A percentile compares a stretch with the other conserved stretches of the same genome.
Evolutionary conservation across 2,888 invertebrate genomes (phyloP).

Genomic region (Allacma fusca): DNA sequence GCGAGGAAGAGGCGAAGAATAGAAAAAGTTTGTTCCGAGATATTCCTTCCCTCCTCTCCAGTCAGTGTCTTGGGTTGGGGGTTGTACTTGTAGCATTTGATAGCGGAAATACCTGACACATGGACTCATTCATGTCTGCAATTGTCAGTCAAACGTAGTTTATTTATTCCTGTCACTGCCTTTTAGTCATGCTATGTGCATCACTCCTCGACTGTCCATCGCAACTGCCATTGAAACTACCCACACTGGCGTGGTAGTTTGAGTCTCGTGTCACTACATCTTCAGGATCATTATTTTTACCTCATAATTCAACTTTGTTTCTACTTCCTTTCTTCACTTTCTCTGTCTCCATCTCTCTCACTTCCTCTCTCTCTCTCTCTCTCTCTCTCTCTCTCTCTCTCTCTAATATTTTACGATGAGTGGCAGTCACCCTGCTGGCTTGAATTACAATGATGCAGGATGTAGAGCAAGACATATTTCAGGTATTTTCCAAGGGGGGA

Average conservation of each 20-base stretch:
- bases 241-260: no score
- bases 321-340: background rate
- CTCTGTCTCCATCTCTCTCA: no score
- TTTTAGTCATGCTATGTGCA: background rate
- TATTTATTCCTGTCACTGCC: slow-evolving; percentile 7
- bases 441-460: no score
- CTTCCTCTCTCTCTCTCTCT: background rate
- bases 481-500: no score
- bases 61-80: no score
- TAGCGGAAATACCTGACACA: slow-evolving; percentile 3
- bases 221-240: no score
- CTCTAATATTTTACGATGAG: background rate
- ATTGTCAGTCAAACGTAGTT: slow-evolving; percentile 6
- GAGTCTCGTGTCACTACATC: background rate
- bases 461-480: no score
- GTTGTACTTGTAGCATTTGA: background rate
- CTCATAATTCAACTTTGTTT: background rate
- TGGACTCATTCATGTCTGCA: background rate
- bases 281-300: background rate
- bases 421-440: no score
- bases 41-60: no score
- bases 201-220: background rate
- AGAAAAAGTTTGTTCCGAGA: no score
- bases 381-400: slow-evolving; percentile 5
- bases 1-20: no score